Conservation (phyloP, 2,113 vertebrate genomes). For the Alligator mississippiensis region DNA sequence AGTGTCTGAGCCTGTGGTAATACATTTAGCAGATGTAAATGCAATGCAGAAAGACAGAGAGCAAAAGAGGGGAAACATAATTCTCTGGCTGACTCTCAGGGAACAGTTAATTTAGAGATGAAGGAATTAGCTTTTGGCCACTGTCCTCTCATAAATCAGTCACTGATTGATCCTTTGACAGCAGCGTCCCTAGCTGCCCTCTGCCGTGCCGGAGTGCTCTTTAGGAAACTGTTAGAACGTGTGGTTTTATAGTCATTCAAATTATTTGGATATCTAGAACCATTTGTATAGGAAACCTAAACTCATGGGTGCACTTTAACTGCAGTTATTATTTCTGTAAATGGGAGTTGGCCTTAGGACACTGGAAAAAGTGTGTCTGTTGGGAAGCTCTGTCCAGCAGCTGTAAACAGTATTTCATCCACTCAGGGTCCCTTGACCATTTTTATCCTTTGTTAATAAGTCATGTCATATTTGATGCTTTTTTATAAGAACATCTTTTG, state of each 20-base stretch:
- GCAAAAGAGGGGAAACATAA: not conserved
- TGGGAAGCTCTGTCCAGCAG: not conserved
- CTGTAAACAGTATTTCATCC: not conserved
- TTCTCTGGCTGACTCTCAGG: not conserved
- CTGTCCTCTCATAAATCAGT: not conserved
- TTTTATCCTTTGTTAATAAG: not conserved
- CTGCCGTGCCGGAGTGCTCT: not conserved
- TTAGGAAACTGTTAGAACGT: constrained; percentile 40
- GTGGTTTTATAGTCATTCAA: not conserved
- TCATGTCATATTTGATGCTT: not conserved
- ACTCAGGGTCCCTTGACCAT: not conserved
- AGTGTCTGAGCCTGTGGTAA: not conserved
- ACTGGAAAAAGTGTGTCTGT: not conserved
- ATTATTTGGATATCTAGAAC: constrained; percentile 8
- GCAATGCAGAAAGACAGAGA: not conserved
- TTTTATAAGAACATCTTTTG: not conserved
- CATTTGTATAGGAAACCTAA: not conserved
- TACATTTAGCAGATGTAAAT: not conserved
- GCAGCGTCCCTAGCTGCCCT: constrained; percentile 33
- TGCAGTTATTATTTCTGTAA: not conserved
- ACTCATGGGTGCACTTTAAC: not conserved
- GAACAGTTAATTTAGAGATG: not conserved
- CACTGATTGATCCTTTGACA: not conserved
- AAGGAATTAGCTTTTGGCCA: not conserved
- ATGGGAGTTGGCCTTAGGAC: not conserved